These are phyloP conservation scores for Alectura lathami DNA, from an alignment of 2,113 vertebrate genomes.

Conservation along the genomic window DNA sequence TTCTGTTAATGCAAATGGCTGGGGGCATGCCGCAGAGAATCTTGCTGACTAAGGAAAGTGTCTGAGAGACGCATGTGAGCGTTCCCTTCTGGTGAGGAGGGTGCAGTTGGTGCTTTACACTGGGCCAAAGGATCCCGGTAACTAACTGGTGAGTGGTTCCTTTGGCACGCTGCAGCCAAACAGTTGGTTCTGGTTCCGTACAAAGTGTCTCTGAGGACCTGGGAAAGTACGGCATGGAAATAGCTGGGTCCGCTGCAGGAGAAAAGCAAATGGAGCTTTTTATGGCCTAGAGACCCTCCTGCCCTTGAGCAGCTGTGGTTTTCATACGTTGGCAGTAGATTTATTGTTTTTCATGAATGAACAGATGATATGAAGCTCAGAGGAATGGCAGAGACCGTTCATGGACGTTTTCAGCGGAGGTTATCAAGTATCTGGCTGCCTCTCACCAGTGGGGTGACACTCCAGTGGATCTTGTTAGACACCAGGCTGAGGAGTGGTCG, in stretches of 20 bases:
- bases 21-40: not conserved
- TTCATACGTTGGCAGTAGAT: not conserved
- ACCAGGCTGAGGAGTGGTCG: not conserved
- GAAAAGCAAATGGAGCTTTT: not conserved
- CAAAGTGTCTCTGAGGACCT: not conserved
- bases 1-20: not conserved
- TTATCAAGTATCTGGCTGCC: not conserved
- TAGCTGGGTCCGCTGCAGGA: not conserved
- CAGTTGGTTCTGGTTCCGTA: not conserved
- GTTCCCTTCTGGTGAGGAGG: not conserved
- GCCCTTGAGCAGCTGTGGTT: conserved; percentile 24
- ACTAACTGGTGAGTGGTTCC: not conserved
- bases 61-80: not conserved
- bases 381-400: not conserved
- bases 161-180: not conserved
- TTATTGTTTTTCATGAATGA: not conserved
- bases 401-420: not conserved
- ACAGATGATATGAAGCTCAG: not conserved
- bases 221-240: not conserved
- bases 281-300: not conserved
- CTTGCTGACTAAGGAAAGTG: not conserved
- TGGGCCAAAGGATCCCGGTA: not conserved
- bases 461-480: not conserved
- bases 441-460: not conserved
- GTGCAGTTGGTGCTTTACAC: not conserved